Evolutionary conservation across 1,140 invertebrate genomes (phyloP).

Genomic region (Geopemphigus sp.): DNA sequence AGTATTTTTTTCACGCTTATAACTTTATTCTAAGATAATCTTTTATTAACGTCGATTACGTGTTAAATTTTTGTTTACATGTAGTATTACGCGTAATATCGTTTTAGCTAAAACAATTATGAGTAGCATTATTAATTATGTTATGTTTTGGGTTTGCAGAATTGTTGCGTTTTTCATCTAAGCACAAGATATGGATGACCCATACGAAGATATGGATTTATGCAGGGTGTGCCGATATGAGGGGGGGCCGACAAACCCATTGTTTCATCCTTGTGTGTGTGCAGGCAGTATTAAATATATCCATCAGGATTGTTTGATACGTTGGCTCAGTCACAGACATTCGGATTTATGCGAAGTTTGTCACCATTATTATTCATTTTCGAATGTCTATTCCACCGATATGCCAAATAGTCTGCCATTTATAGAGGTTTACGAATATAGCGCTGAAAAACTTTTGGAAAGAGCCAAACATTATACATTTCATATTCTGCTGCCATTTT

Average conservation of each 20-base stretch:
- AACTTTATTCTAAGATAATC: too few species aligned
- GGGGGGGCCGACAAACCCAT: slow-evolving; percentile 74
- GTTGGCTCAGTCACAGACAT: slow-evolving; percentile 91
- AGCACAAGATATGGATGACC: slow-evolving; percentile 53
- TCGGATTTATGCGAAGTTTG: slow-evolving; percentile 99
- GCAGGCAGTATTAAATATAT: slow-evolving; percentile 99
- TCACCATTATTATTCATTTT: slow-evolving; percentile 95
- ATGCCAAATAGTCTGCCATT: slow-evolving; percentile 92
- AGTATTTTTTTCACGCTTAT: too few species aligned
- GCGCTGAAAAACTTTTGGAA: too few species aligned
- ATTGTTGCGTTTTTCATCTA: neutral
- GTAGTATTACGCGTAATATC: too few species aligned
- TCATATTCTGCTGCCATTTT: too few species aligned
- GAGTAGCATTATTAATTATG: neutral
- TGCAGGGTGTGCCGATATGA: slow-evolving; percentile 97
- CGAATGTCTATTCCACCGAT: slow-evolving; percentile 97
- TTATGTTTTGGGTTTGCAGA: neutral
- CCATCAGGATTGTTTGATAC: slow-evolving; percentile 87
- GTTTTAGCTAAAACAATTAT: too few species aligned
- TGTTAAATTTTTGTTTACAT: too few species aligned
- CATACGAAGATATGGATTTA: slow-evolving; percentile 72
- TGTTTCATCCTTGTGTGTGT: slow-evolving; percentile 98
- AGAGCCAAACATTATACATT: too few species aligned
- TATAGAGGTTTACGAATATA: slow-evolving; percentile 66
- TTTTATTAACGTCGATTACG: too few species aligned